phyloP scores from a whole-genome alignment of 2,888 invertebrate genomes.

The Caenorhabditis uteleia region DNA sequence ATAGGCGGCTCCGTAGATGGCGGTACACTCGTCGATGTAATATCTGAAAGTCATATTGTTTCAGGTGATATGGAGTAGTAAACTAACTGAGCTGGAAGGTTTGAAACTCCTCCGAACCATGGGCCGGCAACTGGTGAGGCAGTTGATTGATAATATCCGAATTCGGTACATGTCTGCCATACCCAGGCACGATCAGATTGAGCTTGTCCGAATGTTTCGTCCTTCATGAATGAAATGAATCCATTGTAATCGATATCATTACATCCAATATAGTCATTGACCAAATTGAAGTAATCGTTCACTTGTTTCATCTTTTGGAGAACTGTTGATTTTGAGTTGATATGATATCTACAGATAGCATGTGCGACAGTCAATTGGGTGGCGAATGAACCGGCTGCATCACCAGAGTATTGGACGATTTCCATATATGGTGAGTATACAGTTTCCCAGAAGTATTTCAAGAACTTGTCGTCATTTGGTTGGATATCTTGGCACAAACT shows the following conservation, averaged over 20 bases:
- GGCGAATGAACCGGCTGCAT: conserved; percentile 41
- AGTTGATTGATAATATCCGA: conserved; percentile 91
- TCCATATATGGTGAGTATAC: conserved; percentile 86
- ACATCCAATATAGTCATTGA: conserved; percentile 42
- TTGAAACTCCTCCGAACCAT: conserved; percentile 37
- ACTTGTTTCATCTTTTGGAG: conserved; percentile 44
- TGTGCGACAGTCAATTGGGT: conserved; percentile 38
- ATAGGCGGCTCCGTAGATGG: conserved; percentile 46
- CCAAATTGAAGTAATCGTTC: conserved; percentile 44
- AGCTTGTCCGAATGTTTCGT: conserved; percentile 36
- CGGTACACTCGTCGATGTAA: conserved; percentile 50
- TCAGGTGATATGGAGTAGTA: neutral
- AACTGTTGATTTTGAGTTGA: conserved; percentile 14
- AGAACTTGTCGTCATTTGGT: conserved; percentile 25
- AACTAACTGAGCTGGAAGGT: conserved; percentile 34
- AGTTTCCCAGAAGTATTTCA: conserved; percentile 80
- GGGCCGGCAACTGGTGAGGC: conserved; percentile 63
- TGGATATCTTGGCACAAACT: conserved; percentile 47
- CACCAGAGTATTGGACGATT: conserved; percentile 87
- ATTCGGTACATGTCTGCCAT: conserved; percentile 94
- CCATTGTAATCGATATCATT: conserved; percentile 51
- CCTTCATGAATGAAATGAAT: conserved; percentile 46
- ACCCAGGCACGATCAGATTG: conserved; percentile 80
- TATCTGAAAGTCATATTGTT: conserved; percentile 9
- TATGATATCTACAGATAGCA: conserved; percentile 48